Conservation (phyloP, 2,797 vertebrate genomes). For the Myotis planiceps region DNA sequence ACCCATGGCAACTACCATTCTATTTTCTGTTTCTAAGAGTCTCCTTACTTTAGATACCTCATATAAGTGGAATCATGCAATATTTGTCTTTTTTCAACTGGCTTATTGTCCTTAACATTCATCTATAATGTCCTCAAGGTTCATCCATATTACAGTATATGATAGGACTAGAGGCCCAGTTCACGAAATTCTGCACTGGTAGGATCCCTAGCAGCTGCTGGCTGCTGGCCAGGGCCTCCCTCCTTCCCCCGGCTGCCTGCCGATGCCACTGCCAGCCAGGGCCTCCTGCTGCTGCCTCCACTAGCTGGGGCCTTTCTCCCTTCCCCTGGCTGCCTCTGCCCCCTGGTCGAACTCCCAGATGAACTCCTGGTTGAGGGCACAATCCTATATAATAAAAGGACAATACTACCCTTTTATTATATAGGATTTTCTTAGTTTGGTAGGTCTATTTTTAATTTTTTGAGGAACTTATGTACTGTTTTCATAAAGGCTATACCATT, state of each 20-base stretch:
- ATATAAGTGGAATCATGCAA: neutral
- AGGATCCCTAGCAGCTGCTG: no score
- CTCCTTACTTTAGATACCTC: neutral
- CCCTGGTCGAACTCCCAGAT: no score
- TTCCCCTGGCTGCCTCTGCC: no score
- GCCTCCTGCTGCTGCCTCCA: no score
- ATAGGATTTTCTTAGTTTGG: neutral
- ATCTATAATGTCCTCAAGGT: neutral
- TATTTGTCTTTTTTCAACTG: neutral
- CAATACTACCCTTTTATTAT: no score
- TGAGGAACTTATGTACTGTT: neutral
- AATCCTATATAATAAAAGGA: no score
- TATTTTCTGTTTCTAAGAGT: neutral
- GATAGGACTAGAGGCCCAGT: neutral
- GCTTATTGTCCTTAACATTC: neutral
- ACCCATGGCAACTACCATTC: neutral
- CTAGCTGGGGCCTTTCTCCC: no score
- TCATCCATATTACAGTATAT: neutral
- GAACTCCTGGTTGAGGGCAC: no score
- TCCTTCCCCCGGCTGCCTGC: no score
- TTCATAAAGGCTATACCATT: neutral
- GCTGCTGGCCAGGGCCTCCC: no score
- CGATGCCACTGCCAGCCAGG: no score
- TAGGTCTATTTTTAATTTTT: neutral
- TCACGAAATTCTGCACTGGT: no score